Evolutionary conservation across 2,888 invertebrate species (phyloP).

Genomic region (Hypena proboscidalis): DNA sequence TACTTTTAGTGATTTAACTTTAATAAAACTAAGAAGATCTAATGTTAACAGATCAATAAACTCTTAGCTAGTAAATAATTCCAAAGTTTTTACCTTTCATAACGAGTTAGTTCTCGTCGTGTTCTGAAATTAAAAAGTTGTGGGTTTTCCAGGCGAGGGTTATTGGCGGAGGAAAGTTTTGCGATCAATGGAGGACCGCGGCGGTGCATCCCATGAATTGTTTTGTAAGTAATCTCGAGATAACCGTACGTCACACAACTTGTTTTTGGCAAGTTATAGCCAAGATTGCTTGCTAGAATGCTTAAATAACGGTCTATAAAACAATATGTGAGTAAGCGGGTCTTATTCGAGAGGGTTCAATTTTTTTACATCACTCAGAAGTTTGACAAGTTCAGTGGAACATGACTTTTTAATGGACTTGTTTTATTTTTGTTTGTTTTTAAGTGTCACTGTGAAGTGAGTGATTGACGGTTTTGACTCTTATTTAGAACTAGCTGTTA

Average conservation of each 20-base stretch:
- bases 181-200: conserved; percentile 27
- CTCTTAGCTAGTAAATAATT: no score
- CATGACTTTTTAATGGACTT: conserved; percentile 1
- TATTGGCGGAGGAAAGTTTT: conserved; percentile 18
- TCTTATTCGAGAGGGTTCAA: conserved; percentile 2
- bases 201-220: conserved; percentile 27
- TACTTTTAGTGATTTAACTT: no score
- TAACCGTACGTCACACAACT: conserved; percentile 10
- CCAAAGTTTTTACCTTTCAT: conserved; percentile 45
- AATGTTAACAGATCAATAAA: no score
- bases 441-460: no score
- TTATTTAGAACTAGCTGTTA: no score
- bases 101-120: conserved; percentile 24
- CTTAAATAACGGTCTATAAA: no score
- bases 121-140: conserved; percentile 35
- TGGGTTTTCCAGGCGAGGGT: conserved; percentile 15
- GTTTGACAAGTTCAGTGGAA: neutral
- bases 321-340: no score
- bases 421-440: neutral
- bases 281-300: conserved; percentile 16
- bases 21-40: no score
- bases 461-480: no score
- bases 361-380: conserved; percentile 3
- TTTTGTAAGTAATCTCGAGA: conserved; percentile 21
- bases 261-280: conserved; percentile 14